Evolutionary conservation across 2,888 invertebrate genomes (phyloP).

Genomic region (Sarcophaga subvicina): DNA sequence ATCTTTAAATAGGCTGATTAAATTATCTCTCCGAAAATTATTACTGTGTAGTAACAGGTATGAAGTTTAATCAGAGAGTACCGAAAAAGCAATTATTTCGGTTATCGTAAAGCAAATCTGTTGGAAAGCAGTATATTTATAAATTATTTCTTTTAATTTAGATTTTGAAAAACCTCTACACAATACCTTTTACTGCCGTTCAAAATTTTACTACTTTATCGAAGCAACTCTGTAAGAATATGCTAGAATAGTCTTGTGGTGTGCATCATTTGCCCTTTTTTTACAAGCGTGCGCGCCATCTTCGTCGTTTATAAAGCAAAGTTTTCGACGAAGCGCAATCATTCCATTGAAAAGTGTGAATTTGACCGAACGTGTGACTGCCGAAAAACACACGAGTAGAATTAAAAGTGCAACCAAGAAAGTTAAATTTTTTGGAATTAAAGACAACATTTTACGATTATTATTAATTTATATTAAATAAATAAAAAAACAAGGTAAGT

Average conservation of each 20-base stretch:
- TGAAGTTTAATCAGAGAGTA: too few species aligned
- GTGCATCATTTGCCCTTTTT: constrained; percentile 39
- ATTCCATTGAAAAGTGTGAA: constrained; percentile 72
- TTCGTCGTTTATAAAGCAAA: constrained; percentile 60
- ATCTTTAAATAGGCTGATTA: too few species aligned
- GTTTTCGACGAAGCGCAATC: constrained; percentile 39
- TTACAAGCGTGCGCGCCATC: constrained; percentile 59
- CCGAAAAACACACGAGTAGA: constrained; percentile 52
- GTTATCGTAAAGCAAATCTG: too few species aligned
- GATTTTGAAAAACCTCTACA: not conserved
- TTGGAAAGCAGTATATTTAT: not conserved
- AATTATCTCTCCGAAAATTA: too few species aligned
- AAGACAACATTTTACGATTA: constrained; percentile 61
- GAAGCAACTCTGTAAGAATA: constrained; percentile 64
- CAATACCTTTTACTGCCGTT: not conserved
- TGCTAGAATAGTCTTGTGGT: constrained; percentile 66
- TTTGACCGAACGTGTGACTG: constrained; percentile 77
- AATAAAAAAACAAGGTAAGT: constrained; percentile 67
- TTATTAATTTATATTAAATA: constrained; percentile 25
- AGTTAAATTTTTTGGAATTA: constrained; percentile 29
- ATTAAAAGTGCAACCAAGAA: constrained; percentile 51
- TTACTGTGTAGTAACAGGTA: too few species aligned
- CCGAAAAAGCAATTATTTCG: too few species aligned
- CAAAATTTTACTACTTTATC: not conserved
- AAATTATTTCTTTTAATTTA: not conserved